Conservation (phyloP, 2,888 invertebrate genomes). For the Ophion costatus region DNA sequence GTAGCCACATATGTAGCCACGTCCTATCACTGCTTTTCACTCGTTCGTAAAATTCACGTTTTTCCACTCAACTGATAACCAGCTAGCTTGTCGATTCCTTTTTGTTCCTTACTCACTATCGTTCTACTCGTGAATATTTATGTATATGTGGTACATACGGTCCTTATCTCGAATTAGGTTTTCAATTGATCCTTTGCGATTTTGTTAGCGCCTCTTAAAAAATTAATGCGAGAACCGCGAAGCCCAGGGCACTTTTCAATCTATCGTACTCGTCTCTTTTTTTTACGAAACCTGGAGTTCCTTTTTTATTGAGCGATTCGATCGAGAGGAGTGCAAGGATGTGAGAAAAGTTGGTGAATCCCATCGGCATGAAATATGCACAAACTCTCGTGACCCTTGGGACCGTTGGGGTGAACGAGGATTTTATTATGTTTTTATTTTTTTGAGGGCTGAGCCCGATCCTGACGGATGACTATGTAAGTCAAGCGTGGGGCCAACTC, state of each 20-base stretch:
- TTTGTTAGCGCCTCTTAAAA: neutral
- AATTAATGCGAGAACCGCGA: neutral
- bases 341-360: conserved; percentile 46
- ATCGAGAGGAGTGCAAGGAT: neutral
- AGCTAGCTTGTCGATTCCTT: neutral
- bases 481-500: conserved; percentile 12
- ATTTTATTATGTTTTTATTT: conserved; percentile 38
- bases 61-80: conserved; percentile 50
- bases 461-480: conserved; percentile 16
- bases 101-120: neutral
- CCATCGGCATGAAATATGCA: conserved; percentile 41
- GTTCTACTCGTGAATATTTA: no score
- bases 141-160: no score
- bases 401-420: conserved; percentile 11
- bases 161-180: no score
- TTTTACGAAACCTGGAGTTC: neutral
- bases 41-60: conserved; percentile 44
- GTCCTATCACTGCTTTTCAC: conserved; percentile 42
- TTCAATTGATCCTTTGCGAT: neutral
- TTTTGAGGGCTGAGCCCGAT: conserved; percentile 5
- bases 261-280: neutral
- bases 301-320: conserved; percentile 7
- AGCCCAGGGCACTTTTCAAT: neutral
- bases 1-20: neutral
- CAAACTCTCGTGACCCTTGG: conserved; percentile 27